Evolutionary conservation across 1,140 invertebrate genomes (phyloP), one percentile per base, ranked within the genome.

Genomic region (Drosophila quadrilineata): DNA sequence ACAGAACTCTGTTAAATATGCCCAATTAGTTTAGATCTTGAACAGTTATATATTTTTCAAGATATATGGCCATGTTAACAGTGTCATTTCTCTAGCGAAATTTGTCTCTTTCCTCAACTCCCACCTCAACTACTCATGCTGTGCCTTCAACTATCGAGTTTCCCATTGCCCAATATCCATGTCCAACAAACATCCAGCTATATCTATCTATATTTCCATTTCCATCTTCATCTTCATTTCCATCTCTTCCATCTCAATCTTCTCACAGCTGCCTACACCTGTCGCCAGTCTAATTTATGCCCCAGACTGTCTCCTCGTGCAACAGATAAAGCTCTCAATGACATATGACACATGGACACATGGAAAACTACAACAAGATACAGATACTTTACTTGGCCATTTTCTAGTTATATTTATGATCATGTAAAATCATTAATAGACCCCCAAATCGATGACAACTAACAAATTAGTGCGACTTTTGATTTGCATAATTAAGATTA

Each of bases 391-490:
- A n/a, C n/a, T n/a, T n/a, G n/a, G n/a, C n/a, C 29, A 28, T 26
- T 33, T 43, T 33, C 22, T 38, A 71, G 48, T 56, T 71, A 35
- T 50, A 46, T 65, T 66, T 66, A 66, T 65, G 74, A 58, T 71
- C 74, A 59, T 77, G 71, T 74, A 46, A 68, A 63, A 56, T 64
- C 74, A 77, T 77, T 76, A 76, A 77, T 59, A 50, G 50, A 12
- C 33, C 16, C 40, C 26, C 38, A 40, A 60, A 28, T 29, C 54
- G 75, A 73, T 57, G 75, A 79, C 75, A 79, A 58, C 75, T 53
- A 77, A 77, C 75, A 77, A 77, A 77, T 77, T 77, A 80, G 75
- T 74, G 63, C 71, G 70, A 70, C 75, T 79, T 68, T 77, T 56
- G 77, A 77, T 77, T 77, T 77, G 75, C 75, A 77, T 77, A 77